Base-by-base conservation (phyloP, 2,113 vertebrate species). In the Psilopsiagon aymara region DNA sequence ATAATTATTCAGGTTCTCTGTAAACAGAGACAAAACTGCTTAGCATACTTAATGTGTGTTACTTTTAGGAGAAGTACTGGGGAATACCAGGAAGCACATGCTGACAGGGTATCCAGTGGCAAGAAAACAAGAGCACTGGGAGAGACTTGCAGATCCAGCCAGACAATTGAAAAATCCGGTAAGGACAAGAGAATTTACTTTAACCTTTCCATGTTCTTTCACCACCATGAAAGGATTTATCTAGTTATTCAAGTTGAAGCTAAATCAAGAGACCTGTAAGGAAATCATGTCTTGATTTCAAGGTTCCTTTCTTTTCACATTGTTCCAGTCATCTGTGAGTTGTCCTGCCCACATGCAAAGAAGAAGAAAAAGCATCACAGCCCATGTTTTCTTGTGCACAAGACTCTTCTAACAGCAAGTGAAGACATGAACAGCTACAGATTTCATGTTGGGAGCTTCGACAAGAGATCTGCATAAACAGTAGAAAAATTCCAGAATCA, bases 281-380 rank as follows among this genome's bases (percentile, higher is more conserved):
- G 57, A 86, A 67, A 59, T 62, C 49, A 20, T 3, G 27, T 5
- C 27, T 37, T 43, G 59, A 62, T 82, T 74, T 75, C 78, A 41
- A 0, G 0, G 43, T 6, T 0, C 1, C 15, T 35, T 91, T 57
- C 55, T 76, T 8, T 20, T 41, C 47, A 20, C 9, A 0, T 24
- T 2, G 1, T 43, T 59, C 39, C 2, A 0, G 29, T 18, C 27
- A 29, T 41, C 60, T 2, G 2, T 4, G 10, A 17, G 49, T 27
- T 39, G 39, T n/a, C 64, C 78, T 79, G 27, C 20, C 25, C 37
- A 0, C 3, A 25, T 0, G 1, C 17, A n/a, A 16, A 70, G 43
- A 9, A 66, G 51, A n/a, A 31, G 25, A 39, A 35, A 43, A 70
- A 78, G 31, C 39, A 39, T 24, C 7, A 0, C 37, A n/a, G 35